Percentiles rank a stretch among this genome's conserved stretches.
Evolutionary conservation across 2,113 vertebrate genomes (phyloP).

Genomic region (Sialia sialis): DNA sequence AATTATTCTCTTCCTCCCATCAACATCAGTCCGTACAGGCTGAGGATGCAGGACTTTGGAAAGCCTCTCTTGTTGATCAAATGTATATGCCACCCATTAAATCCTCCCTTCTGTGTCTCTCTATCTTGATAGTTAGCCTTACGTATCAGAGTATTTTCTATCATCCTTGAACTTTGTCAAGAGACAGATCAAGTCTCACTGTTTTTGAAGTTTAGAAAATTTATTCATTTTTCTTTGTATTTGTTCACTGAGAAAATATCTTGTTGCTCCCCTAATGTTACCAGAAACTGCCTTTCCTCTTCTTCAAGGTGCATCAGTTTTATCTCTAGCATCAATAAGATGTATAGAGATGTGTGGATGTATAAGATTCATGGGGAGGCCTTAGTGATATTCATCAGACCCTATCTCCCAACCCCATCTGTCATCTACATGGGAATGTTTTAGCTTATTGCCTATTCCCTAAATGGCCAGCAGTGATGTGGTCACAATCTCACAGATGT

Average conservation of each 20-base stretch:
- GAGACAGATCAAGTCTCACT: neutral
- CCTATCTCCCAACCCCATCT: neutral
- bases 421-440: neutral
- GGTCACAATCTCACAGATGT: neutral
- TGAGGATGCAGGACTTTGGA: neutral
- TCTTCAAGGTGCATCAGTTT: neutral
- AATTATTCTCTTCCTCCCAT: neutral
- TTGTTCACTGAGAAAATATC: neutral
- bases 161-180: neutral
- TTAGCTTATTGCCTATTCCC: neutral
- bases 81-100: neutral
- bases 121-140: neutral
- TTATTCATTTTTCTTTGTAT: rapidly evolving
- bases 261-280: neutral
- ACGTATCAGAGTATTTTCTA: neutral
- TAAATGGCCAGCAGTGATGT: neutral
- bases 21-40: neutral
- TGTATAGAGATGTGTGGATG: too few relatives aligned
- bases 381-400: neutral
- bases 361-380: neutral
- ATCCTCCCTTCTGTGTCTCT: neutral
- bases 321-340: neutral
- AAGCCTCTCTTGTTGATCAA: neutral
- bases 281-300: neutral
- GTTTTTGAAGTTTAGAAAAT: neutral